These are phyloP conservation scores for Hemiscyllium ocellatum DNA, from an alignment of 2,113 vertebrate species.

Conservation along the genomic window DNA sequence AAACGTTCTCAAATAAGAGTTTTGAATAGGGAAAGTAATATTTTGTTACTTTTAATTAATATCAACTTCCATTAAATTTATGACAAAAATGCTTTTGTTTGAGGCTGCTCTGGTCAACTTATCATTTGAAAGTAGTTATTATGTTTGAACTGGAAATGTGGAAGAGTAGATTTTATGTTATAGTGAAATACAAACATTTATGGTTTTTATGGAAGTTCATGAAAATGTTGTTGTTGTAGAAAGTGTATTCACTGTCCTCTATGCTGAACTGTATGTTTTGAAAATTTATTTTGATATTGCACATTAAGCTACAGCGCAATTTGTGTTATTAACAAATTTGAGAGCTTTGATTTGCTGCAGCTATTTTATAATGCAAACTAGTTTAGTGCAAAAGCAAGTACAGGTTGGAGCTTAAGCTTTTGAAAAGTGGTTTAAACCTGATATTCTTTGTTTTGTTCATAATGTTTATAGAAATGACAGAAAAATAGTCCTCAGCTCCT, in stretches of 20 bases:
- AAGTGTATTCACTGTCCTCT: neutral
- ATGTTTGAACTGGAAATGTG: neutral
- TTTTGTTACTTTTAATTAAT: neutral
- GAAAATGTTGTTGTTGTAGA: neutral
- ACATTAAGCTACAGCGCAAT: neutral
- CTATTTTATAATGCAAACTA: neutral
- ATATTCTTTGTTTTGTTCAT: conserved; percentile 42
- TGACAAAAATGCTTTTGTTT: neutral
- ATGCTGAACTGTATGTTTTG: neutral
- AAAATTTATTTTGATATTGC: conserved; percentile 2
- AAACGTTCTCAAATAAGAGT: neutral
- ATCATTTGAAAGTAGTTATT: neutral
- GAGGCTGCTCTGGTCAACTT: neutral
- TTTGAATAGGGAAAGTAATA: neutral
- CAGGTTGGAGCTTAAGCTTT: neutral
- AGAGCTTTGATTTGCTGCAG: neutral
- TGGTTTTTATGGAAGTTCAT: neutral
- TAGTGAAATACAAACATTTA: neutral
- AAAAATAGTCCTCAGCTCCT: conserved; percentile 43
- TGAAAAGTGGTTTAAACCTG: conserved; percentile 39
- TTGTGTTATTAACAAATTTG: neutral
- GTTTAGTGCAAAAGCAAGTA: neutral
- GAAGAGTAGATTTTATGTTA: neutral
- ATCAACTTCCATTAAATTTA: neutral
- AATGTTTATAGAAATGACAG: conserved; percentile 47